phyloP scores from a whole-genome alignment of 2,113 vertebrate genomes.

The Macheiramphus alcinus region DNA sequence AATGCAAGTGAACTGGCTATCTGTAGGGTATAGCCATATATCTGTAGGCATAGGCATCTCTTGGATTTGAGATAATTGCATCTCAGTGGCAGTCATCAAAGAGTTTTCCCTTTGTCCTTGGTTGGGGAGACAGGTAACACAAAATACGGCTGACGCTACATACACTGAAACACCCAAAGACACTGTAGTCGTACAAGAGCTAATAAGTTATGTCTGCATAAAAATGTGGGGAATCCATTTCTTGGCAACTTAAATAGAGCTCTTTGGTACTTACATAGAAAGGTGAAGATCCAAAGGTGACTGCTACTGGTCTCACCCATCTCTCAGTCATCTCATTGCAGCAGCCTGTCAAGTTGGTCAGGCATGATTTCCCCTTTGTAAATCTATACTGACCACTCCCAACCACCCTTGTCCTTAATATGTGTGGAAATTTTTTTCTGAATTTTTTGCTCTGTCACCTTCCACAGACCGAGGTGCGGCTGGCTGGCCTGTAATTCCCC shows the following conservation, averaged over 20 bases:
- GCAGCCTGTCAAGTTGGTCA: not conserved
- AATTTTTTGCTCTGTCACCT: not conserved
- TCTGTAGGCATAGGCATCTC: not conserved
- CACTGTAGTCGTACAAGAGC: not conserved
- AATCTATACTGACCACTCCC: not conserved
- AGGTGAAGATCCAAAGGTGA: not conserved
- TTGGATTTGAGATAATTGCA: not conserved
- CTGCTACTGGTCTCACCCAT: not conserved
- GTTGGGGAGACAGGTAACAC: not conserved
- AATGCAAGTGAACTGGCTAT: not conserved
- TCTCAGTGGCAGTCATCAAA: not conserved
- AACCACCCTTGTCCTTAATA: not conserved
- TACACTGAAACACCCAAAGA: not conserved
- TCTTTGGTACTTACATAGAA: not conserved
- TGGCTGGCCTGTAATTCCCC: not conserved
- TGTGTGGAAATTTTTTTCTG: not conserved
- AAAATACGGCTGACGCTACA: not conserved
- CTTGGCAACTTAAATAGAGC: not conserved
- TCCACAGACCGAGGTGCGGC: accelerated
- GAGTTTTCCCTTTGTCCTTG: not conserved
- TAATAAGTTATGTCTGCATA: not conserved
- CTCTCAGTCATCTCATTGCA: not conserved
- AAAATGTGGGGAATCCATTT: not conserved
- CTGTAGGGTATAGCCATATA: not conserved
- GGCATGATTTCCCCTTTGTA: not conserved